Percentiles rank a stretch among this genome's conserved stretches.
These are phyloP conservation scores for Metellina segmentata DNA, from an alignment of 2,888 invertebrate genomes.

Conservation along the genomic window DNA sequence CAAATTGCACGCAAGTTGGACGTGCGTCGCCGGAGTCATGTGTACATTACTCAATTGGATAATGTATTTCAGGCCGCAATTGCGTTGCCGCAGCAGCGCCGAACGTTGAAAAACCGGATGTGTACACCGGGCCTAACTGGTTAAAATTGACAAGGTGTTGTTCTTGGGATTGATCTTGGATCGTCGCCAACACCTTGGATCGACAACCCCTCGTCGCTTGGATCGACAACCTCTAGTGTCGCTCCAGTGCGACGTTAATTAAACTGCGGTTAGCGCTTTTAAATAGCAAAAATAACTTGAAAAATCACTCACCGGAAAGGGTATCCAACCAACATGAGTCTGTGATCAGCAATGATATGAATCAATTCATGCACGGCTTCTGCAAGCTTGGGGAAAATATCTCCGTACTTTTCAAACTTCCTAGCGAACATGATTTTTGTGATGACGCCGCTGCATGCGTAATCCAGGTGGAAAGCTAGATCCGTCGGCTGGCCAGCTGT, in stretches of 20 bases:
- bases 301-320: constrained; percentile 27
- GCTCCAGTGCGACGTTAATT: not conserved
- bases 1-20: too few species aligned
- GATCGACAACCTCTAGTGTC: too few species aligned
- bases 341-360: constrained; percentile 19
- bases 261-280: not conserved
- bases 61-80: too few species aligned
- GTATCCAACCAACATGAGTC: constrained; percentile 44
- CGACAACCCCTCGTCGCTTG: too few species aligned
- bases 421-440: constrained; percentile 31
- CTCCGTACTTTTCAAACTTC: constrained; percentile 45
- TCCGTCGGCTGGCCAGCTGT: constrained; percentile 14
- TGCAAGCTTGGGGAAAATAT: constrained; percentile 41
- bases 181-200: too few species aligned
- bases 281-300: not conserved
- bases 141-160: too few species aligned
- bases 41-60: too few species aligned
- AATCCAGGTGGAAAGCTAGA: constrained; percentile 84
- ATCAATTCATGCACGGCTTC: constrained; percentile 40
- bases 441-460: constrained; percentile 46
- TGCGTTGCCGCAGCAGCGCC: too few species aligned
- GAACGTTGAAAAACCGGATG: too few species aligned
- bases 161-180: too few species aligned
- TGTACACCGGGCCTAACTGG: too few species aligned
- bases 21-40: too few species aligned